Base-by-base conservation (phyloP, 35 echinoderm and acorn worm species). In the Hemicentrotus pulcherrimus region DNA sequence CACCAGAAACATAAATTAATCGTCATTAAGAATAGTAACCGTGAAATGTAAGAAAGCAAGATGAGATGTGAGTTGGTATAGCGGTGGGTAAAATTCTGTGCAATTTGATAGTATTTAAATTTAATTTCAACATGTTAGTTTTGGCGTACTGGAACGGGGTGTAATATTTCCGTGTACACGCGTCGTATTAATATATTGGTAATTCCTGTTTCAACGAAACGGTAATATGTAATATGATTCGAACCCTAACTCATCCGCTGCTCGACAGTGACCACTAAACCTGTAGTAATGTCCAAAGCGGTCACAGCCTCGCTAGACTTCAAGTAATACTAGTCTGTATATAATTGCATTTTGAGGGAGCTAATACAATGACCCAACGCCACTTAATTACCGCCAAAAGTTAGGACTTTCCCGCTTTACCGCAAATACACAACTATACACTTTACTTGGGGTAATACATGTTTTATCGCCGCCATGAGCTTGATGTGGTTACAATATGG, bases 401-500 rank as follows among this genome's bases (percentile, higher is more conserved):
- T 78, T 78, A 22, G 22, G 28, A 78, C 65, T 78, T 78, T 78
- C 65, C 65, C 19, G 65, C 65, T n/a, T 78, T 78, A 78, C 65
- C 65, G 65, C 65, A 78, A 78, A 78, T 28, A 78, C 5, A n/a
- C 65, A 78, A 28, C 65, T 28, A 78, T 78, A 78, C 65, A 78
- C 19, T 78, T 6, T n/a, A 78, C 65, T 28, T 78, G 6, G 19
- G 65, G n/a, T 8, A 22, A 78, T 78, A 78, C 65, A 28, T 28
- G 19, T 78, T 78, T 78, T 78, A 78, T 78, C 65, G 19, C 65
- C 65, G 65, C 65, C 7, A 22, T n/a, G 65, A 30, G 19, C 65
- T 78, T 78, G 65, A 78, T 78, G 65, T 78, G 65, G 65, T 78
- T 78, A 78, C 65, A 78, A 28, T 78, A 78, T 78, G 65, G 65